Evolutionary conservation across 2,888 invertebrate genomes (phyloP).

Genomic region (Nowickia ferox): DNA sequence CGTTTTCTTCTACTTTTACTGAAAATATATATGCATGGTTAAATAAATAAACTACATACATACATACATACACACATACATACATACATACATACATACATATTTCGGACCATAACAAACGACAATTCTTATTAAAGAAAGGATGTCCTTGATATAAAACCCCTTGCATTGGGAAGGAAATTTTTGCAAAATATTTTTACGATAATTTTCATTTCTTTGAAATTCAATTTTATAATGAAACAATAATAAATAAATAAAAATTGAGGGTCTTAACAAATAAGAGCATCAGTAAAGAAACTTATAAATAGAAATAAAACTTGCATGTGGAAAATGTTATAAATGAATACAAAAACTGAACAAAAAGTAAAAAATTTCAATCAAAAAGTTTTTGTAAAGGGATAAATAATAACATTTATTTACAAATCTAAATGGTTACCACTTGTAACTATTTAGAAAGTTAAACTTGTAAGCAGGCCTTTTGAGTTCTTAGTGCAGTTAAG

Average conservation of each 20-base stretch:
- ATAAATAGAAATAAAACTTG: background rate
- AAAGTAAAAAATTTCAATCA: background rate
- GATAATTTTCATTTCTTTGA: constrained; percentile 67
- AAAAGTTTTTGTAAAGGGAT: too few relatives aligned
- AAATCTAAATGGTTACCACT: too few relatives aligned
- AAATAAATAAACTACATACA: too few relatives aligned
- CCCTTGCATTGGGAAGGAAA: constrained; percentile 59
- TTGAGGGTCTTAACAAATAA: constrained; percentile 6
- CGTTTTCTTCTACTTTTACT: too few relatives aligned
- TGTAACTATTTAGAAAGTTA: too few relatives aligned
- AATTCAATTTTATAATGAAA: constrained; percentile 48
- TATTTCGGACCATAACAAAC: constrained; percentile 57
- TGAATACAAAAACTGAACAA: background rate
- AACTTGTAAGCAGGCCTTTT: too few relatives aligned
- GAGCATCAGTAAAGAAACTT: background rate
- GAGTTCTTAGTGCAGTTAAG: too few relatives aligned
- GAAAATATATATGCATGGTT: background rate
- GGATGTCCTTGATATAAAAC: constrained; percentile 65
- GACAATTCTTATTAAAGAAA: constrained; percentile 64
- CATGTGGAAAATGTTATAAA: background rate
- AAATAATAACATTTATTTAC: too few relatives aligned
- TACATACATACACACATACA: too few relatives aligned
- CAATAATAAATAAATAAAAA: background rate
- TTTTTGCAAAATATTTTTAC: constrained; percentile 64
- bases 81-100: too few relatives aligned